Base-by-base conservation (phyloP, 2,797 vertebrate species). In the Enteromius viviparus region DNA sequence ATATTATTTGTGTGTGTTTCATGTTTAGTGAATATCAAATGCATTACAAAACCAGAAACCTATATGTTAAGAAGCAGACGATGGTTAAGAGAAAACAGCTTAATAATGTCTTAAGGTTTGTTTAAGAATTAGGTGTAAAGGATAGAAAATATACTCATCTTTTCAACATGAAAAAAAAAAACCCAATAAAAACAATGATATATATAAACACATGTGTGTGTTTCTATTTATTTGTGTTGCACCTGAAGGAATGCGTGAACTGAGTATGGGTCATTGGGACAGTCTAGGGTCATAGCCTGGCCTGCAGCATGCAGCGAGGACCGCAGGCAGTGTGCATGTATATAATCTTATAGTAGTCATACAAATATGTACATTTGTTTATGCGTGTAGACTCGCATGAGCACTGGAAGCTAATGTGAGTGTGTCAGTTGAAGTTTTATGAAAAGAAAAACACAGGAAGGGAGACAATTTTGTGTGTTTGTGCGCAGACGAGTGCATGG, bases 211-310 rank as follows among this genome's bases (percentile, higher is more conserved):
- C 62, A 53, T 40, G 0, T 78, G 45, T 66, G 21, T 78, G 68
- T 75, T 79, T 62, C 15, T 45, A 32, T 82, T 60, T 69, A 79
- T 83, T 53, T 84, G 51, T 62, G 40, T 76, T 71, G 64, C 82
- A 85, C 85, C 87, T 82, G 65, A 75, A 87, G 87, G 87, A 82
- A 85, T 76, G 23, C 68, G 37, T 85, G 47, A 85, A 84, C 81
- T 76, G 75, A 72, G 64, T 65, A 40, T 37, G 84, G 85, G 81
- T 84, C 85, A 87, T 37, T 40, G 76, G 81, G 34, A 75, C 70
- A 19, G 49, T 32, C 72, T 15, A 79, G 79, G 84, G 81, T 62
- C 85, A 78, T 60, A 60, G 68, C 64, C 82, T 85, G 80, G 84
- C 85, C 85, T 76, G 17, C 83, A 76, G 82, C 58, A 11, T 76